Evolutionary conservation across 2,113 vertebrate genomes (phyloP).

Genomic region (Ameiurus melas): DNA sequence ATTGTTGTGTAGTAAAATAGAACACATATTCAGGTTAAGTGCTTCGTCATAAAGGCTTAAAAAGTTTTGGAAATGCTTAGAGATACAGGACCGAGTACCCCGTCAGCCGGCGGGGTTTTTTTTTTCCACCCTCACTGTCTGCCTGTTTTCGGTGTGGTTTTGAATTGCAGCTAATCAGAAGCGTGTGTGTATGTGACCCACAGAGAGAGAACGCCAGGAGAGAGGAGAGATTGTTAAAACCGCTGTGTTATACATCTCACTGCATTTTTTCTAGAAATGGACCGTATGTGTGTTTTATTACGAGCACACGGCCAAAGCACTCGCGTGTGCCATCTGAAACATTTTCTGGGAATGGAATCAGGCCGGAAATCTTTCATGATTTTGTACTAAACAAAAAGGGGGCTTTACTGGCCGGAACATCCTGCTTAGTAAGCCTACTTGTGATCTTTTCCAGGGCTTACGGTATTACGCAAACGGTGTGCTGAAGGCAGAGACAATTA

Average conservation of each 20-base stretch:
- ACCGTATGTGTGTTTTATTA: slow-evolving; percentile 6
- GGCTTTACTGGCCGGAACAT: neutral
- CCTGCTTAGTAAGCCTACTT: slow-evolving; percentile 1
- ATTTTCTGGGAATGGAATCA: slow-evolving; percentile 13
- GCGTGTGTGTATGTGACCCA: neutral
- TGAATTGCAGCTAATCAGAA: slow-evolving; percentile 35
- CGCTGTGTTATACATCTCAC: neutral
- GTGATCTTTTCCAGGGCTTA: slow-evolving; percentile 31
- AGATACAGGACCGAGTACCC: too few relatives aligned
- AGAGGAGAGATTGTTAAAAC: neutral
- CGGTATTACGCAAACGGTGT: neutral
- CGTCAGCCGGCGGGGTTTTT: neutral
- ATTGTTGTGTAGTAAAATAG: neutral
- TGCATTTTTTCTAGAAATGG: neutral
- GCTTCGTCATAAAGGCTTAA: neutral
- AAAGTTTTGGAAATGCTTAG: neutral
- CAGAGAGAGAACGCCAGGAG: neutral
- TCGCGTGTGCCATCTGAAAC: neutral
- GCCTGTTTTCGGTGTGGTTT: neutral
- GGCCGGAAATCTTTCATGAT: slow-evolving; percentile 17
- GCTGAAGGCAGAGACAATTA: slow-evolving; percentile 30
- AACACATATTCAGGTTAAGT: neutral
- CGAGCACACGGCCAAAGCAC: neutral
- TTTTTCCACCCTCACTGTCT: neutral
- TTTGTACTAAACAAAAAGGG: slow-evolving; percentile 23